Evolutionary conservation across 2,888 invertebrate genomes (phyloP).

Genomic region (Drosophila pseudotalamancana): DNA sequence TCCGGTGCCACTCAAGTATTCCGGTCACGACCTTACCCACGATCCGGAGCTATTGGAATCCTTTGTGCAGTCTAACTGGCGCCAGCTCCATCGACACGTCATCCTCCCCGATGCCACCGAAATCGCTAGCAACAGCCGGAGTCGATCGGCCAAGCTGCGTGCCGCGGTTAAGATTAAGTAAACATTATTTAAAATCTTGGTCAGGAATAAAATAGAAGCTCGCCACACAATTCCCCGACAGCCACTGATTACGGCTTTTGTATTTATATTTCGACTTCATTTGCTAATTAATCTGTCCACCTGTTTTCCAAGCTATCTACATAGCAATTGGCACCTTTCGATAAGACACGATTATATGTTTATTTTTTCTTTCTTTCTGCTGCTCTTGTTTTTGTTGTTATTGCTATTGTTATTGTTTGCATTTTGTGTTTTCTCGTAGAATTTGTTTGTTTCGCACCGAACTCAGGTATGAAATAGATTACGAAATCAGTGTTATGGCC

Average conservation of each 20-base stretch:
- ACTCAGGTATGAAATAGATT: slow-evolving; percentile 49
- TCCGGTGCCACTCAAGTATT: slow-evolving; percentile 89
- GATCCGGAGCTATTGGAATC: slow-evolving; percentile 87
- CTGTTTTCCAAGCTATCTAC: slow-evolving; percentile 20
- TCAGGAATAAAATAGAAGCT: slow-evolving; percentile 47
- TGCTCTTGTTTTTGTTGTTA: slow-evolving; percentile 8
- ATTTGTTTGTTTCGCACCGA: slow-evolving; percentile 42
- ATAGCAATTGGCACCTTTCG: slow-evolving; percentile 62
- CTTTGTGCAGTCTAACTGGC: slow-evolving; percentile 90
- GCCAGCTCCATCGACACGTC: slow-evolving; percentile 92
- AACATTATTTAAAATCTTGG: slow-evolving; percentile 16
- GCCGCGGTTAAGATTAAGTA: slow-evolving; percentile 89
- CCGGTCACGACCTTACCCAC: slow-evolving; percentile 87
- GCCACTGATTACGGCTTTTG: neutral
- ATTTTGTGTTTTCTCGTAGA: slow-evolving; percentile 19
- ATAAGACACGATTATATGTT: slow-evolving; percentile 47
- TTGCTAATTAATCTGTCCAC: slow-evolving; percentile 32
- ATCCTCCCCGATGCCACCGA: slow-evolving; percentile 90
- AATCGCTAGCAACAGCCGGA: slow-evolving; percentile 91
- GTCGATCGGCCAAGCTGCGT: slow-evolving; percentile 94
- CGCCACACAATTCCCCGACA: neutral
- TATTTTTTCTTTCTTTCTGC: slow-evolving; percentile 18
- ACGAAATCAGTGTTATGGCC: slow-evolving; percentile 32
- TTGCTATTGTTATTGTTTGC: slow-evolving; percentile 38
- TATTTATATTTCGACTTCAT: neutral